Base-by-base conservation (phyloP, 2,888 invertebrate genomes). In the Alcis repandata region DNA sequence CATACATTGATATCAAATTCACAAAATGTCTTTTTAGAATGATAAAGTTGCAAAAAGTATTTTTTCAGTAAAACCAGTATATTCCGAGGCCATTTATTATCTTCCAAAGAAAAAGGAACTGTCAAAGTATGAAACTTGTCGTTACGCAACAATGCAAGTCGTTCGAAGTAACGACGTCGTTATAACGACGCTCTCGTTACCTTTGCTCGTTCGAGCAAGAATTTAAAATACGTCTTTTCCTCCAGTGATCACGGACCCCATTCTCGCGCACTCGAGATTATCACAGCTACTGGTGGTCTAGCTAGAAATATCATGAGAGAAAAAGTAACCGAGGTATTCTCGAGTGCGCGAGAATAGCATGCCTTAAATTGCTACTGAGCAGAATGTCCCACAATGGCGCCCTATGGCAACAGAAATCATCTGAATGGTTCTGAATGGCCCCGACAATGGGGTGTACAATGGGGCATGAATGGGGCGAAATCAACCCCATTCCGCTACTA, bases 401-500 rank as follows among this genome's bases (percentile, higher is more conserved):
- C 33, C 67, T 7, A 36, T 64, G 49, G 58, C 53, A 54, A 57
- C 63, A 56, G 63, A 61, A 68, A 69, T 64, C 60, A 63, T 57
- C 57, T 27, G 56, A 62, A 68, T 63, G 58, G 59, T 48, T 63
- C 65, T 48, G 46, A 63, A 65, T 73, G 27, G 36, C 40, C 17
- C 36, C 66, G 48, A 40, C 64, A 56, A 64, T 61, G 52, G 64
- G 60, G 63, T 58, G 69, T 10, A 48, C 45, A 64, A 53, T 38
- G 41, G 33, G 43, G 49, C 38, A 27, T 10, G n/a, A 68, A 59
- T 52, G 58, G 52, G 63, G 46, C 32, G 19, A 32, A 58, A 15
- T 33, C 41, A 33, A 15, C 36, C 51, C 46, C 52, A 33, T 60
- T 57, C 52, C 43, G 54, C 49, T 59, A 33, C 52, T 38, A 52